Conservation (phyloP, 2,888 invertebrate genomes). For the Trichopoda pennipes region DNA sequence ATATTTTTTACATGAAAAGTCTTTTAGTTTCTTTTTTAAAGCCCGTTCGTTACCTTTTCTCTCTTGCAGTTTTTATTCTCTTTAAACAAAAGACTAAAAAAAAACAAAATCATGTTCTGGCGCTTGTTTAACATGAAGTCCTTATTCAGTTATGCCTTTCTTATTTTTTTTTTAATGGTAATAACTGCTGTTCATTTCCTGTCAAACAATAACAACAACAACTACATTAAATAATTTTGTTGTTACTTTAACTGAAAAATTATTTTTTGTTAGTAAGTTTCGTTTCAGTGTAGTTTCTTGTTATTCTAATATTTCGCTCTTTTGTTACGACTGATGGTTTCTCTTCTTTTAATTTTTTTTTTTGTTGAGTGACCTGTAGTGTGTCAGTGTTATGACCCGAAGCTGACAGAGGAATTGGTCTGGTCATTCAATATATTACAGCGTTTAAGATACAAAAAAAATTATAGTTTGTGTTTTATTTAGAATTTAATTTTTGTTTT, state of each 20-base stretch:
- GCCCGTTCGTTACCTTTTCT: background rate
- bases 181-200: constrained; percentile 41
- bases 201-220: constrained; percentile 33
- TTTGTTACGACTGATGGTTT: constrained; percentile 27
- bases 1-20: too few relatives aligned
- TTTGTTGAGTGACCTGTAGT: constrained; percentile 53
- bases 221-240: constrained; percentile 27
- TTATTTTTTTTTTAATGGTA: background rate
- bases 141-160: constrained; percentile 13
- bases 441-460: background rate
- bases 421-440: constrained; percentile 19
- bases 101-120: constrained; percentile 8
- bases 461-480: constrained; percentile 4
- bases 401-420: constrained; percentile 26
- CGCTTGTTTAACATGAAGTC: constrained; percentile 44
- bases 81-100: background rate
- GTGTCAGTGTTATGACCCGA: constrained; percentile 30
- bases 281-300: constrained; percentile 8
- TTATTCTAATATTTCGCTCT: constrained; percentile 8
- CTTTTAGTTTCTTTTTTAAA: background rate
- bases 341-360: too few relatives aligned
- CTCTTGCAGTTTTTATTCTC: background rate
- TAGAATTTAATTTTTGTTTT: constrained; percentile 17
- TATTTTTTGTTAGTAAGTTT: constrained; percentile 30
- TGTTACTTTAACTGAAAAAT: constrained; percentile 19